Evolutionary conservation across 1,140 invertebrate genomes (phyloP).

Genomic region (Drosophila insularis): DNA sequence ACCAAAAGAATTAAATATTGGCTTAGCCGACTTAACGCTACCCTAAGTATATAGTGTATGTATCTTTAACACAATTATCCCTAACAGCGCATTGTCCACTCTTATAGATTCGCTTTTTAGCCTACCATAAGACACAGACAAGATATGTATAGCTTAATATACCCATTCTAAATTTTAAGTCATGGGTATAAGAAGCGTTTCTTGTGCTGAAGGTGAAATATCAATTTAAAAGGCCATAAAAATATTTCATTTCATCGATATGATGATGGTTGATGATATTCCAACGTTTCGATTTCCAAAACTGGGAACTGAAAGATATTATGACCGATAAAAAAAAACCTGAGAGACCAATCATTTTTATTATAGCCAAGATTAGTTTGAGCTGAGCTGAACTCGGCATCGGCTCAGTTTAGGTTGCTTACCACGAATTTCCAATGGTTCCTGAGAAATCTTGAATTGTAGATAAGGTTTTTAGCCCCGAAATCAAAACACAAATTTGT

Average conservation of each 20-base stretch:
- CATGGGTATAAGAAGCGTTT: not conserved
- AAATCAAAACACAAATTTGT: conserved; percentile 47
- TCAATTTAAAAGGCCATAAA: conserved; percentile 76
- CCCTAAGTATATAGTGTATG: too few species aligned
- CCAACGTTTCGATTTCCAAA: conserved; percentile 62
- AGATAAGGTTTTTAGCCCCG: conserved; percentile 33
- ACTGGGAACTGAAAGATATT: conserved; percentile 68
- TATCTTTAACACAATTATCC: too few species aligned
- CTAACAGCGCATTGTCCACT: too few species aligned
- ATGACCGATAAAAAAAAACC: conserved; percentile 66
- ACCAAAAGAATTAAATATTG: conserved; percentile 16
- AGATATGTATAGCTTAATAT: not conserved
- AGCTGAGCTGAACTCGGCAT: not conserved
- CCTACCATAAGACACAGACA: too few species aligned
- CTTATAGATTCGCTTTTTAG: too few species aligned
- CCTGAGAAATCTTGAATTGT: conserved; percentile 57
- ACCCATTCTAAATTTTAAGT: not conserved
- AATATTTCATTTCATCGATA: conserved; percentile 74
- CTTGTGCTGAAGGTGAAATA: conserved; percentile 67
- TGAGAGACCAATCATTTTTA: conserved; percentile 79
- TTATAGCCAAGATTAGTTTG: conserved; percentile 44
- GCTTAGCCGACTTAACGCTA: conserved; percentile 15
- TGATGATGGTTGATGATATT: conserved; percentile 31
- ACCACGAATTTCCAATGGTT: conserved; percentile 47
- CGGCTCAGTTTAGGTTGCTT: conserved; percentile 47